Evolutionary conservation across 2,797 vertebrate species (phyloP).

Genomic region (Melanotaenia pygmaea): DNA sequence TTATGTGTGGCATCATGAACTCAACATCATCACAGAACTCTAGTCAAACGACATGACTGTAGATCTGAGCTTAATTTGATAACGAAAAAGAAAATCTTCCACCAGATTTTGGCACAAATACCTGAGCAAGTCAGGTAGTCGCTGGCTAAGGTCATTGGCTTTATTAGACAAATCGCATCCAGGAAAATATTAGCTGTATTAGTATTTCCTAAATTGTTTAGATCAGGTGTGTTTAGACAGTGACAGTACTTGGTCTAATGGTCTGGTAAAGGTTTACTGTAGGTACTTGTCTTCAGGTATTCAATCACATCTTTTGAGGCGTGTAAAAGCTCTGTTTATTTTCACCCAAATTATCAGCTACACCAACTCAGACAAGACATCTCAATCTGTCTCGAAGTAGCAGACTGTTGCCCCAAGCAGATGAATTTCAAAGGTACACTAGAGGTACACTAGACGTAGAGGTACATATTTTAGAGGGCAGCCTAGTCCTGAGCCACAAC

Average conservation of each 20-base stretch:
- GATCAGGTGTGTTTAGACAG: background rate
- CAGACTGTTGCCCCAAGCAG: background rate
- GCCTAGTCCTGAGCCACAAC: too few species aligned
- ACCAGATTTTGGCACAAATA: constrained; percentile 31
- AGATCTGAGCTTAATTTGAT: constrained; percentile 50
- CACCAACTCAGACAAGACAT: constrained; percentile 1
- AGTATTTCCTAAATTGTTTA: constrained; percentile 2
- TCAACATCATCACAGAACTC: constrained; percentile 51
- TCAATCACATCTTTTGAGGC: background rate
- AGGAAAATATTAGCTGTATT: constrained; percentile 18
- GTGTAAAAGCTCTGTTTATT: background rate
- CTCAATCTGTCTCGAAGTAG: constrained; percentile 10
- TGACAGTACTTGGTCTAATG: background rate
- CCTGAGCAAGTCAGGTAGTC: constrained; percentile 20
- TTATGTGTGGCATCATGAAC: constrained; percentile 58
- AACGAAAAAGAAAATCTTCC: constrained; percentile 36
- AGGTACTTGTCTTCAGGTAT: background rate
- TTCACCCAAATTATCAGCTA: background rate
- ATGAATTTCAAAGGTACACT: background rate
- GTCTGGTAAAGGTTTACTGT: background rate
- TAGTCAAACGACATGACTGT: constrained; percentile 42
- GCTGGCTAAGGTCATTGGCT: constrained; percentile 13
- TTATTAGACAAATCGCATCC: constrained; percentile 4
- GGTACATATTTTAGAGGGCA: too few species aligned
- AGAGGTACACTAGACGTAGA: background rate